phyloP scores from a whole-genome alignment of 1,140 invertebrate genomes.

The Latrodectus geometricus region DNA sequence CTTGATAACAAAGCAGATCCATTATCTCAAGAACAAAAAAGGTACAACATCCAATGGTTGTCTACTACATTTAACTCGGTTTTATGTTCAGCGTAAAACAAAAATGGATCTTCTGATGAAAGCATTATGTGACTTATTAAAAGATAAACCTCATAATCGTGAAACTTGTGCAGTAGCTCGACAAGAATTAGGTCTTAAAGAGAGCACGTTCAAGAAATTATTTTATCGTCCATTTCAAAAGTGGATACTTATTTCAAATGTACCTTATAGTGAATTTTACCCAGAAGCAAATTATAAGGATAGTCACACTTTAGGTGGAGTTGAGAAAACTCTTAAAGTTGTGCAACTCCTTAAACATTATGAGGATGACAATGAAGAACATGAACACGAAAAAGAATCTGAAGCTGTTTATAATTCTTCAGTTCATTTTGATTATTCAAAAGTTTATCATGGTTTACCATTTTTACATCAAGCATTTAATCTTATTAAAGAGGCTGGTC shows the following conservation, averaged over 20 bases:
- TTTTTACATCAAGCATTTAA: constrained; percentile 72
- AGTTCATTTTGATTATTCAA: constrained; percentile 59
- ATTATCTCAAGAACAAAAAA: constrained; percentile 48
- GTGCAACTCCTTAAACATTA: constrained; percentile 51
- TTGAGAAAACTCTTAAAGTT: constrained; percentile 66
- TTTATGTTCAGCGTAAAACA: constrained; percentile 53
- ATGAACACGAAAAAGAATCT: constrained; percentile 70
- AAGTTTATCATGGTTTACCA: constrained; percentile 42
- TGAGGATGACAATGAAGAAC: constrained; percentile 68
- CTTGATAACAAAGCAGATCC: constrained; percentile 76
- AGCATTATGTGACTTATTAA: constrained; percentile 43
- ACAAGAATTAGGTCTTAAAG: constrained; percentile 48
- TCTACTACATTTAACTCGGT: constrained; percentile 60
- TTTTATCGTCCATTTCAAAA: constrained; percentile 44
- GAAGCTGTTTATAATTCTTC: constrained; percentile 67
- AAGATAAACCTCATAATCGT: constrained; percentile 36
- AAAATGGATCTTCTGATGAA: constrained; percentile 58
- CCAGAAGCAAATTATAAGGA: constrained; percentile 73
- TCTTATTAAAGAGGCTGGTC: constrained; percentile 69
- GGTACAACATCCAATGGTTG: constrained; percentile 50
- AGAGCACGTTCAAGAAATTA: constrained; percentile 56
- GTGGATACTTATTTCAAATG: constrained; percentile 60
- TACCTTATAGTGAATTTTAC: constrained; percentile 75
- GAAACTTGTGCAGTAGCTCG: constrained; percentile 26
- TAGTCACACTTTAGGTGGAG: constrained; percentile 70